Conservation (phyloP, 2,113 vertebrate genomes). For the Felis chaus region DNA sequence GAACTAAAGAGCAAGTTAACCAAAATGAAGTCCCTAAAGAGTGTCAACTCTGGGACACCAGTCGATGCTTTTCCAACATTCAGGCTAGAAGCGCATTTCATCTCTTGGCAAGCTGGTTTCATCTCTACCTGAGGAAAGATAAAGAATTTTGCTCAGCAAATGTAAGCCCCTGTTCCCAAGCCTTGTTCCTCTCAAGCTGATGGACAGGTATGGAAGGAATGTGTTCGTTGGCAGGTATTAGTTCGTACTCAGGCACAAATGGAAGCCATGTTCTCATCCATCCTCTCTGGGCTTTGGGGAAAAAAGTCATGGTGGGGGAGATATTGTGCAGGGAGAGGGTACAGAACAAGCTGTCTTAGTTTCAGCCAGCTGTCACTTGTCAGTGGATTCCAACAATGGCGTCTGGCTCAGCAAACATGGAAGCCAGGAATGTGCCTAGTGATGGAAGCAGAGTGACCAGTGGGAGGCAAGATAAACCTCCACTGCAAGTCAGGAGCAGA, state of each 20-base stretch:
- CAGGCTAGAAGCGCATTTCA: background rate
- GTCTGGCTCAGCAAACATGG: background rate
- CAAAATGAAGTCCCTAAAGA: background rate
- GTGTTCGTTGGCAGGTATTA: constrained; percentile 81
- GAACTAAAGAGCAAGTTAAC: background rate
- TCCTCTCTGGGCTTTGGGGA: constrained; percentile 9
- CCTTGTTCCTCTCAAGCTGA: constrained; percentile 77
- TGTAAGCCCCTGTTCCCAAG: constrained; percentile 76
- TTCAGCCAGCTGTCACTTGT: constrained; percentile 39
- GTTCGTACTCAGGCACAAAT: constrained; percentile 76
- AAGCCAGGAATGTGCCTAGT: background rate
- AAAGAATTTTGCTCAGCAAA: constrained; percentile 75
- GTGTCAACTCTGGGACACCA: background rate
- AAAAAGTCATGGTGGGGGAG: background rate
- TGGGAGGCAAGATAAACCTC: background rate
- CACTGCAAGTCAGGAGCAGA: background rate
- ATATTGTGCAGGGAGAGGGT: background rate
- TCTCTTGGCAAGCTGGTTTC: constrained; percentile 62
- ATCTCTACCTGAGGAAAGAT: constrained; percentile 70
- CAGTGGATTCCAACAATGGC: background rate
- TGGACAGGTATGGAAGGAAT: constrained; percentile 87
- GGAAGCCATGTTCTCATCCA: constrained; percentile 69
- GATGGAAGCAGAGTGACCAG: background rate
- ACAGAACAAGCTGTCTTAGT: constrained; percentile 13
- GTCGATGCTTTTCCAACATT: background rate